phyloP scores from a whole-genome alignment of 2,797 vertebrate genomes.

The Champsocephalus esox region DNA sequence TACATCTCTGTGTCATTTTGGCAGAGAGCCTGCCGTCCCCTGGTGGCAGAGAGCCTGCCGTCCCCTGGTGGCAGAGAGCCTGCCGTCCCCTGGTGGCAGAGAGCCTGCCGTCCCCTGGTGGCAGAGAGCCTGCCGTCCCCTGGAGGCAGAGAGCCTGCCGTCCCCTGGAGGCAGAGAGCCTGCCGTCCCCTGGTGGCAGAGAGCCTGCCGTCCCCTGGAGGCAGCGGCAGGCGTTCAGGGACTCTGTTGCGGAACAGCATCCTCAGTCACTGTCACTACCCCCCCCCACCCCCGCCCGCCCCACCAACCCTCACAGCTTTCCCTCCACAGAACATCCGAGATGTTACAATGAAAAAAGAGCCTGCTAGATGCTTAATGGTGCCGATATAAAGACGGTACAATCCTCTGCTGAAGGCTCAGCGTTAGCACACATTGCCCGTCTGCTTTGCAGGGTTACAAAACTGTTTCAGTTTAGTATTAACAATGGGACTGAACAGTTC shows the following conservation, averaged over 20 bases:
- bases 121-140: conserved; percentile 2
- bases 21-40: conserved; percentile 58
- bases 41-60: conserved; percentile 36
- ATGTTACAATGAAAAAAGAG: conserved; percentile 10
- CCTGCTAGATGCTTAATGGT: background rate
- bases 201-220: conserved; percentile 51
- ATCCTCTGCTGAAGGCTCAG: too few species aligned
- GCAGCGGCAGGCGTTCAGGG: conserved; percentile 39
- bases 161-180: conserved; percentile 51
- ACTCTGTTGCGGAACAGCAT: conserved; percentile 64
- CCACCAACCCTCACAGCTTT: conserved; percentile 15
- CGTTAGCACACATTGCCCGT: too few species aligned
- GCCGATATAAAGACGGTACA: too few species aligned
- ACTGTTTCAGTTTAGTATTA: too few species aligned
- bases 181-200: conserved; percentile 55
- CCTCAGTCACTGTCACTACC: conserved; percentile 37
- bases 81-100: conserved; percentile 56
- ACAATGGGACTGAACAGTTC: too few species aligned
- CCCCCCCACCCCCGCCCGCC: conserved; percentile 14
- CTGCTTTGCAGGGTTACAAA: too few species aligned
- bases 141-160: background rate
- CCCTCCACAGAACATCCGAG: conserved; percentile 24
- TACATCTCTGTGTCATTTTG: conserved; percentile 73
- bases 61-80: conserved; percentile 61
- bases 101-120: conserved; percentile 49